Percentiles rank a stretch among this genome's conserved stretches.
phyloP scores from a whole-genome alignment of 2,797 vertebrate species.

The Halcyon badia region DNA sequence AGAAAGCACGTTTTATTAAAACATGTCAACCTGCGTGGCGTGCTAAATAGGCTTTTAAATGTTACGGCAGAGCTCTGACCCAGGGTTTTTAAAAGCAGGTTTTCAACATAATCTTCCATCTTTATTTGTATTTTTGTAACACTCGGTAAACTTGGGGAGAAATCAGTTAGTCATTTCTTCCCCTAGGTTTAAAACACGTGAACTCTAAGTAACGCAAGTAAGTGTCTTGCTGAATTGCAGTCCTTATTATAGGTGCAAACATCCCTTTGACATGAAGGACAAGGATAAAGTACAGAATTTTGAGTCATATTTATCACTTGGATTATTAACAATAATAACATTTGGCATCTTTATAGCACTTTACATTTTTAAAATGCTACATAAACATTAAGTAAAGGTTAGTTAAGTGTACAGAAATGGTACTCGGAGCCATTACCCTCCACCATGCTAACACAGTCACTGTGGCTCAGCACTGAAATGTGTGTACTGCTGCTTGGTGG shows the following conservation, averaged over 20 bases:
- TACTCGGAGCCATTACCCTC: slow-evolving; percentile 63
- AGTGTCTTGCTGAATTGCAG: slow-evolving; percentile 5
- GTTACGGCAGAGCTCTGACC: neutral
- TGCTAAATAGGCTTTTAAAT: slow-evolving; percentile 8
- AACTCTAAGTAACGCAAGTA: neutral
- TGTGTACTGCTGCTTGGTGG: slow-evolving; percentile 17
- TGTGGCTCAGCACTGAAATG: slow-evolving; percentile 15
- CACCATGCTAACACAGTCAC: neutral
- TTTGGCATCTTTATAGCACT: slow-evolving; percentile 66
- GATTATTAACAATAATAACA: slow-evolving; percentile 59
- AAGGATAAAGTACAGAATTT: slow-evolving; percentile 27
- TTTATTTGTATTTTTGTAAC: neutral
- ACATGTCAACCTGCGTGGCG: neutral
- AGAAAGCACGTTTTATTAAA: slow-evolving; percentile 1
- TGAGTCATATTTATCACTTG: slow-evolving; percentile 52
- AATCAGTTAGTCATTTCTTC: slow-evolving; percentile 10
- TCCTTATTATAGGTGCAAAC: neutral
- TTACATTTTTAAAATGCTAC: slow-evolving; percentile 55
- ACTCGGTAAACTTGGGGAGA: neutral
- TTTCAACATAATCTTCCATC: slow-evolving; percentile 28
- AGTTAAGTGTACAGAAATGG: slow-evolving; percentile 67
- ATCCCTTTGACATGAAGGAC: slow-evolving; percentile 30
- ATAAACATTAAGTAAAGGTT: slow-evolving; percentile 71
- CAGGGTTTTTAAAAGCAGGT: neutral
- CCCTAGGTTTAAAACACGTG: neutral